Evolutionary conservation across 2,888 invertebrate species (phyloP), one percentile per base, ranked within the genome.

Genomic region (Limenitis camilla): DNA sequence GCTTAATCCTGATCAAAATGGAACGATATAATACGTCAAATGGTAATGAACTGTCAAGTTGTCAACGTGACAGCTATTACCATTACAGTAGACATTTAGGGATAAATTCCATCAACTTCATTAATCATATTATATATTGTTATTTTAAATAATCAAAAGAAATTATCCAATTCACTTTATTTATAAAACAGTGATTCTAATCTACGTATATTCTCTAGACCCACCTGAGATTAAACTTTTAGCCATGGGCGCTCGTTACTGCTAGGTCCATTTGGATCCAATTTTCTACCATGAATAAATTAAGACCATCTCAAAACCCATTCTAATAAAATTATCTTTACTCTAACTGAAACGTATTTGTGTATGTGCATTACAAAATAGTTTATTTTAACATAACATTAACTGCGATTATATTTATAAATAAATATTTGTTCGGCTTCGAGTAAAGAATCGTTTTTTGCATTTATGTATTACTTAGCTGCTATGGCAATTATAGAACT

Each of bases 251-350:
- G 54, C 54, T 36, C 53, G 49, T 47, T 50, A 52, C 38, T 61
- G 64, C 61, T 57, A 71, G 67, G 48, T 56, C 47, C 52, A 53
- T 53, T 69, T 64, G 61, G 56, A 72, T 70, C 69, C 67, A 72
- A 76, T 78, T 78, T 76, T 68, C 65, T 61, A 66, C 67, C 64
- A 73, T 75, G 72, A 77, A 76, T 78, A 77, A 71, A 74, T 77
- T 75, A 74, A 60, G 59, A 60, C 59, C 55, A 59, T 58, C 57
- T 61, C 56, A 59, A 59, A 51, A 38, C 53, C 58, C 57, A 57
- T 49, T 44, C 49, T 61, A 60, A 60, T 52, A 53, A 52, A 53
- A 62, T 67, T 59, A 67, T 56, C 57, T 55, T 49, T 33, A 41
- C 54, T 58, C 47, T 56, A 60, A 53, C 49, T 46, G 44, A 51